Percentiles rank a stretch among this genome's conserved stretches.
Evolutionary conservation across 2,888 invertebrate genomes (phyloP).

Genomic region (Buathra laborator): DNA sequence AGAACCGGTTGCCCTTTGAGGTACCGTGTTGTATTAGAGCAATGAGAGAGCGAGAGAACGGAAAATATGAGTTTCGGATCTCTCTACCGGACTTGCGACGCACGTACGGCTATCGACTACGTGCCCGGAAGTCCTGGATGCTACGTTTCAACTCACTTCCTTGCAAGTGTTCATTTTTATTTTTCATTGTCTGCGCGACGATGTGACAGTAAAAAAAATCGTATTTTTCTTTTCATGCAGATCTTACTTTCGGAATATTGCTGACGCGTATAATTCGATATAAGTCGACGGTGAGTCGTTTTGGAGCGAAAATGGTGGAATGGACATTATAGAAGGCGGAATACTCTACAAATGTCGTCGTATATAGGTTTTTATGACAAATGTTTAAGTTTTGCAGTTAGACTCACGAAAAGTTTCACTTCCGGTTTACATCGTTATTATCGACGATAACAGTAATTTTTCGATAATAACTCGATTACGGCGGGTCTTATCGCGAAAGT

Average conservation of each 20-base stretch:
- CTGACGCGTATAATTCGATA: not conserved
- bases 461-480: not conserved
- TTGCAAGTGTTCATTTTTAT: conserved; percentile 17
- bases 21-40: conserved; percentile 55
- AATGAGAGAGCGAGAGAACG: conserved; percentile 43
- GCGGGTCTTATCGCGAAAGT: not conserved
- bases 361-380: not conserved
- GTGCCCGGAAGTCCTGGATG: conserved; percentile 62
- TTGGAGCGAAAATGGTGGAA: not conserved
- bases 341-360: not conserved
- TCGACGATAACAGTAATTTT: not conserved
- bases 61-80: conserved; percentile 44
- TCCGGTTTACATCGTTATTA: not conserved
- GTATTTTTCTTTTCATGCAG: not conserved
- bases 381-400: not conserved
- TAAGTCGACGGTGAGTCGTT: not conserved
- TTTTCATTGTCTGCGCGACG: conserved; percentile 32
- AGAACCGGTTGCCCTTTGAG: conserved; percentile 62
- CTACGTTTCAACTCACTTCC: conserved; percentile 62
- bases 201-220: not conserved
- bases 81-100: conserved; percentile 53
- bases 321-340: not conserved
- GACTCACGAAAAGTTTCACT: not conserved
- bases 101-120: conserved; percentile 60
- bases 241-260: not conserved